A percentile compares a stretch with the other conserved stretches of the same genome.
These are phyloP conservation scores for Zeugodacus cucurbitae DNA, from an alignment of 1,140 invertebrate species.

Conservation along the genomic window DNA sequence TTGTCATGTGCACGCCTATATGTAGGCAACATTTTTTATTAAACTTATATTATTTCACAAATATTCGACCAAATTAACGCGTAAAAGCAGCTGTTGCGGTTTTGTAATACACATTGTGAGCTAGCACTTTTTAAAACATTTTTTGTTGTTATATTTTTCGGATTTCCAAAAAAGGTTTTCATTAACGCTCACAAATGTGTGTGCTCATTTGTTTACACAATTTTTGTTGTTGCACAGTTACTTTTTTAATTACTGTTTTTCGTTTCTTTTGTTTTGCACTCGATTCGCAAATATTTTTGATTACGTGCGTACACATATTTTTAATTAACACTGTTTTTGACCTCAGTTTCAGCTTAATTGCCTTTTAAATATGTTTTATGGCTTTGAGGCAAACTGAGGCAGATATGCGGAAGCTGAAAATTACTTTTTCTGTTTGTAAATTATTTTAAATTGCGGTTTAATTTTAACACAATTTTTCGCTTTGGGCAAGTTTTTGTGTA, in stretches of 20 bases:
- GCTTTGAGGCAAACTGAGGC: neutral
- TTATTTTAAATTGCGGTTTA: neutral
- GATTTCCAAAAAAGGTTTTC: neutral
- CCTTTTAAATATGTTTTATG: slow-evolving; percentile 6
- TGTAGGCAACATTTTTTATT: neutral
- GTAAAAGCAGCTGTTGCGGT: neutral
- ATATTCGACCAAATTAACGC: neutral
- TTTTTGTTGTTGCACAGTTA: neutral
- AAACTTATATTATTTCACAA: neutral
- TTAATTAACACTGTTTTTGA: slow-evolving; percentile 15
- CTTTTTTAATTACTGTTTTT: neutral
- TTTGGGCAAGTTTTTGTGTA: neutral
- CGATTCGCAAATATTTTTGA: slow-evolving; percentile 7
- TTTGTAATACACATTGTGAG: neutral
- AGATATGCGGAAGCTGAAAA: neutral
- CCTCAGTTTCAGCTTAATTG: neutral
- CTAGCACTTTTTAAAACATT: neutral
- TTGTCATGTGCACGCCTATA: neutral
- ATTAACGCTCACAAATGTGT: neutral
- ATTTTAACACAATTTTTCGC: neutral
- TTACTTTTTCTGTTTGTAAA: neutral
- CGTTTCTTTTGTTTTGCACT: neutral
- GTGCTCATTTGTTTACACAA: neutral
- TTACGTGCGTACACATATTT: neutral
- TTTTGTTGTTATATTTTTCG: neutral